Evolutionary conservation across 2,888 invertebrate species (phyloP).

Genomic region (Chrysotoxum bicinctum): DNA sequence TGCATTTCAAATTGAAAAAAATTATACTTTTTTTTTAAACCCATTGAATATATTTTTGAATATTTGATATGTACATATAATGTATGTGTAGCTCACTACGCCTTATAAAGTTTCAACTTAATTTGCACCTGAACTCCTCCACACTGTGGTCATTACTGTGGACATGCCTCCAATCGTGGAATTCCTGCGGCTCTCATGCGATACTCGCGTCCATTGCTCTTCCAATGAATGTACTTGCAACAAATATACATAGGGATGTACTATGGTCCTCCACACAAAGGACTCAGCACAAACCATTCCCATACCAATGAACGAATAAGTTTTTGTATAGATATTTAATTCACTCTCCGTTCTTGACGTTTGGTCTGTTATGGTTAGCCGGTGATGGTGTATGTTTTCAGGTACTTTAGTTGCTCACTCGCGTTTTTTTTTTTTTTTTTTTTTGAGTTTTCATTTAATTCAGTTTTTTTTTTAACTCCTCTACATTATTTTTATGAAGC

Average conservation of each 20-base stretch:
- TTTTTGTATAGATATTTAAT: conserved; percentile 69
- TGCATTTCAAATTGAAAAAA: no score
- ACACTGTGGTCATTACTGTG: conserved; percentile 16
- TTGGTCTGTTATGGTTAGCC: conserved; percentile 12
- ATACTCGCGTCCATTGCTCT: conserved; percentile 23
- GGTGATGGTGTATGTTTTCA: conserved; percentile 1
- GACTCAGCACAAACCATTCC: conserved; percentile 27
- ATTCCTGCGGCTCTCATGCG: conserved; percentile 63
- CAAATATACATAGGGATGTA: conserved; percentile 44
- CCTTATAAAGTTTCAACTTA: background rate
- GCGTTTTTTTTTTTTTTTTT: conserved; percentile 12
- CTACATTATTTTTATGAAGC: conserved; percentile 12
- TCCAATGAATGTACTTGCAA: conserved; percentile 7
- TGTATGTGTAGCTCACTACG: background rate
- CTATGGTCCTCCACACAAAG: conserved; percentile 57
- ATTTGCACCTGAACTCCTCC: background rate
- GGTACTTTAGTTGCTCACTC: conserved; percentile 34
- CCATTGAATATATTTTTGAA: background rate
- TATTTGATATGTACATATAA: no score
- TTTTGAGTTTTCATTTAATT: conserved; percentile 47
- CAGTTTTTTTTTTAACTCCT: conserved; percentile 24
- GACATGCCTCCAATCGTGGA: conserved; percentile 39
- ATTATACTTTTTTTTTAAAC: no score
- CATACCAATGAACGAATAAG: conserved; percentile 65
- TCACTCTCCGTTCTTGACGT: conserved; percentile 48